Evolutionary conservation across 2,797 vertebrate genomes (phyloP).

Genomic region (Amazona ochrocephala): DNA sequence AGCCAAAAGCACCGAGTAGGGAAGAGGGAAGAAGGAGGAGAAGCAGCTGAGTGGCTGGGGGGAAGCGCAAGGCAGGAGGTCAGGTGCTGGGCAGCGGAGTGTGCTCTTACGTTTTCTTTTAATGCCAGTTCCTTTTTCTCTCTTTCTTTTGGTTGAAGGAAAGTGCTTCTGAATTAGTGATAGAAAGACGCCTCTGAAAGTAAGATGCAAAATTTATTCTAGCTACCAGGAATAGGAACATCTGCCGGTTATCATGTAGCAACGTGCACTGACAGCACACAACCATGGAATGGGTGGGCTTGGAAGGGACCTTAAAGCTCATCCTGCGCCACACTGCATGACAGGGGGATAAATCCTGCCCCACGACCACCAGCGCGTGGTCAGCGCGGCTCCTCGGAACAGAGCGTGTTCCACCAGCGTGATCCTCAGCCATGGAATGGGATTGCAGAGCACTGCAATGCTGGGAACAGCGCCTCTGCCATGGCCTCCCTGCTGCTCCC

Average conservation of each 20-base stretch:
- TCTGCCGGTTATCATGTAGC: neutral
- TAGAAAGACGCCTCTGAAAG: constrained; percentile 93
- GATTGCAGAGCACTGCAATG: neutral
- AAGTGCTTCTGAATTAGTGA: constrained; percentile 96
- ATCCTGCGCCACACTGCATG: neutral
- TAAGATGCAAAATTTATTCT: constrained; percentile 69
- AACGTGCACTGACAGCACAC: neutral
- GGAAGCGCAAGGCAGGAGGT: constrained; percentile 20
- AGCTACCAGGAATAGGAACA: neutral
- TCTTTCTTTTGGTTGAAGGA: constrained; percentile 92
- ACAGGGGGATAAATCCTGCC: neutral
- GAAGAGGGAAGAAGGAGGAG: neutral
- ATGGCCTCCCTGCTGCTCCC: accelerated
- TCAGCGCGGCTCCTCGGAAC: neutral
- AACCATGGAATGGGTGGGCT: neutral
- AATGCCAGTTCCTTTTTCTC: constrained; percentile 86
- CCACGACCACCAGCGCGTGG: neutral
- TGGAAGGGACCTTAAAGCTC: neutral
- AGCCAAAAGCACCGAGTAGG: neutral
- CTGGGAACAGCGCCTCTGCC: neutral
- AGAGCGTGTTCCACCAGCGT: neutral
- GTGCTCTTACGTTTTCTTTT: constrained; percentile 93
- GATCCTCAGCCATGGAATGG: neutral
- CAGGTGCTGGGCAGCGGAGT: constrained; percentile 39
- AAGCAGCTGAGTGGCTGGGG: neutral